These are phyloP conservation scores for Callyntrura guangdongensis DNA, from an alignment of 2,888 invertebrate species.

Conservation along the genomic window DNA sequence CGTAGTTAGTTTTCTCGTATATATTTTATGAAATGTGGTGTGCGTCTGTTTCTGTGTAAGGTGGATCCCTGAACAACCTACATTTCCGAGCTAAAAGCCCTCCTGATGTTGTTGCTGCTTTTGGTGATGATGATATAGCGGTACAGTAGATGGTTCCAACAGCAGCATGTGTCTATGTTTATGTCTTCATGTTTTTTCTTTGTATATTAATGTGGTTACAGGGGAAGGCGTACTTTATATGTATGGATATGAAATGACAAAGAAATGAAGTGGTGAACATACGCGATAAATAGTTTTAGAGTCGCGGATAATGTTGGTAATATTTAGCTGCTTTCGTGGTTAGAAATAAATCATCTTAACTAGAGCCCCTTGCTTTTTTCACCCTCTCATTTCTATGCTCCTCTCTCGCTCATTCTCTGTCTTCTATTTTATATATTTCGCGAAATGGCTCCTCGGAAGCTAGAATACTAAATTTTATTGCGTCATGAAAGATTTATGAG, in stretches of 20 bases:
- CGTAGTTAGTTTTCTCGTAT: constrained; percentile 57
- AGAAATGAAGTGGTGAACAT: constrained; percentile 50
- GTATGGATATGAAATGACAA: constrained; percentile 57
- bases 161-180: neutral
- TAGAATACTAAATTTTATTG: constrained; percentile 63
- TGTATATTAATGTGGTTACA: constrained; percentile 12
- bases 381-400: neutral
- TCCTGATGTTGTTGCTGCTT: neutral
- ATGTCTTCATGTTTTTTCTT: neutral
- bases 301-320: constrained; percentile 46
- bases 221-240: constrained; percentile 7
- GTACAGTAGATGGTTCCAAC: neutral
- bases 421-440: constrained; percentile 32
- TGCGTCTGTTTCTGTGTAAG: constrained; percentile 1
- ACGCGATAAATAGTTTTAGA: constrained; percentile 59
- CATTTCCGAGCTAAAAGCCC: constrained; percentile 4
- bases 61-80: constrained; percentile 19
- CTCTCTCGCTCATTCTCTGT: constrained; percentile 18
- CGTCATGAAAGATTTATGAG: constrained; percentile 63
- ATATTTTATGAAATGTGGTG: constrained; percentile 60
- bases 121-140: neutral
- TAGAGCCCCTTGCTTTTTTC: constrained; percentile 41
- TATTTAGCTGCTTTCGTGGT: constrained; percentile 55
- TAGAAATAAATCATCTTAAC: constrained; percentile 60
- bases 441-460: constrained; percentile 43